A percentile compares a stretch with the other conserved stretches of the same genome.
These are phyloP conservation scores for Istiophorus platypterus DNA, from an alignment of 2,113 vertebrate species.

Conservation along the genomic window DNA sequence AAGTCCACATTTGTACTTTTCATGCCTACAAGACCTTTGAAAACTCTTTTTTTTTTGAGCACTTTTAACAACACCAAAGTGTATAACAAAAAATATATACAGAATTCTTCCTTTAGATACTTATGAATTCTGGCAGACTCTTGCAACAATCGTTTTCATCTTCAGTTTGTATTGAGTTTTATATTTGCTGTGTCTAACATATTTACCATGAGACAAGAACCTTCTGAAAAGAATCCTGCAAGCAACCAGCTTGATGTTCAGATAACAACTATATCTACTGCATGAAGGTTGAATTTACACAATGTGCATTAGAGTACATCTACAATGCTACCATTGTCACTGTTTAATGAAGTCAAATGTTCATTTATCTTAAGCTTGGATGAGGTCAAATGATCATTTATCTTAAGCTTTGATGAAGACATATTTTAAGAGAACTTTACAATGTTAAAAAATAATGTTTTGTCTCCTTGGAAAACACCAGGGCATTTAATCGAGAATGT, in stretches of 20 bases:
- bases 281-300: background rate
- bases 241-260: constrained; percentile 4
- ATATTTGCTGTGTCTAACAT: constrained; percentile 2
- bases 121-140: constrained; percentile 18
- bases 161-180: background rate
- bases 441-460: constrained; percentile 11
- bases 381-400: constrained; percentile 6
- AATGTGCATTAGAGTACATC: background rate
- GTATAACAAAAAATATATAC: background rate
- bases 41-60: background rate
- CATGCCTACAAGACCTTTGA: background rate
- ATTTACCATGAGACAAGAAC: background rate
- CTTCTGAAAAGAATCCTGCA: constrained; percentile 11
- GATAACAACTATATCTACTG: background rate
- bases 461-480: constrained; percentile 33
- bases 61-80: constrained; percentile 4
- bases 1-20: background rate
- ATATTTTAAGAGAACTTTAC: background rate
- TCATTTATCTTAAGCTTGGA: background rate
- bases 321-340: constrained; percentile 11
- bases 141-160: constrained; percentile 9
- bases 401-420: background rate
- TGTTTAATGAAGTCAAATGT: constrained; percentile 12
- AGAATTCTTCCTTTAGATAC: background rate
- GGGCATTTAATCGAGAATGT: constrained; percentile 63